Percentiles rank a stretch among this genome's conserved stretches.
Conservation (phyloP, 1,140 invertebrate species). For the Anthonomus grandis region DNA sequence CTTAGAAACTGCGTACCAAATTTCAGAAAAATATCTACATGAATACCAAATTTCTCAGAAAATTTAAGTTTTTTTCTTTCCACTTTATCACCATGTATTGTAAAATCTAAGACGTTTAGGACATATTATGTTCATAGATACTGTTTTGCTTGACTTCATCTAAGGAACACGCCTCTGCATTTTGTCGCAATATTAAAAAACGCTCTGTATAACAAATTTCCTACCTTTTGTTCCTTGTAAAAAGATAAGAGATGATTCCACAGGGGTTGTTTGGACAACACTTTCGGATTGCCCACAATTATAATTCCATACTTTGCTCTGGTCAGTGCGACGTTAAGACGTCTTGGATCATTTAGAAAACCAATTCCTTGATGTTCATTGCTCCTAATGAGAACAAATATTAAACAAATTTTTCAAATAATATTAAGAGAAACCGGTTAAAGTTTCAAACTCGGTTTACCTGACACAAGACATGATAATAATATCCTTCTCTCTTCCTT, state of each 20-base stretch:
- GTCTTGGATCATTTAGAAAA: slow-evolving; percentile 95
- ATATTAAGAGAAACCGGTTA: neutral
- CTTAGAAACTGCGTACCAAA: no score
- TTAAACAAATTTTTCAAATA: neutral
- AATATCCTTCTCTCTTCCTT: slow-evolving; percentile 97
- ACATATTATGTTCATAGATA: no score
- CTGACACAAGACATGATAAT: slow-evolving; percentile 98
- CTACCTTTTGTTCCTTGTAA: slow-evolving; percentile 93
- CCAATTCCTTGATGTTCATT: slow-evolving; percentile 89
- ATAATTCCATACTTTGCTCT: slow-evolving; percentile 97
- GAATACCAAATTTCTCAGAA: no score
- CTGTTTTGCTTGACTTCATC: no score
- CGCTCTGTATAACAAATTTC: no score
- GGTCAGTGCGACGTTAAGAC: slow-evolving; percentile 97
- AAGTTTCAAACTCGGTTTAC: slow-evolving; percentile 24
- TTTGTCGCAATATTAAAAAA: no score
- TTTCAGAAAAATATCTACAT: no score
- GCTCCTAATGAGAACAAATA: slow-evolving; percentile 43
- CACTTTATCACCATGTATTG: no score
- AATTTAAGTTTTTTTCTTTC: no score
- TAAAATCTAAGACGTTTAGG: no score
- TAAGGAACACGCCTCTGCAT: no score
- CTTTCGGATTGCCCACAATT: slow-evolving; percentile 98
- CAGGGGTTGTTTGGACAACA: slow-evolving; percentile 94
- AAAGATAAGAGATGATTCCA: slow-evolving; percentile 98